Percentiles rank a stretch among this genome's conserved stretches.
phyloP scores from a whole-genome alignment of 2,797 vertebrate species.

The Sylvia borin region DNA sequence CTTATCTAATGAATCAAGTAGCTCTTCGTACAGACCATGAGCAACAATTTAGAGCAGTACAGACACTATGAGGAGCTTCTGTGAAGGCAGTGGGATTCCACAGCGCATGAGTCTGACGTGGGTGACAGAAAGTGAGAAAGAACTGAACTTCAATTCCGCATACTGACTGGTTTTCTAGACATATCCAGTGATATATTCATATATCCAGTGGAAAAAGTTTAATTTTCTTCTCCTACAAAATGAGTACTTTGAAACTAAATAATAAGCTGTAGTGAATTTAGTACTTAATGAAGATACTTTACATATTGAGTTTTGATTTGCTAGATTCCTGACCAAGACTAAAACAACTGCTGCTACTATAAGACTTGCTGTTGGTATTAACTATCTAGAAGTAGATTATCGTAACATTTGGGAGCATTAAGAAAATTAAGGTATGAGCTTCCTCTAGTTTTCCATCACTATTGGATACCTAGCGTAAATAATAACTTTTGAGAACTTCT shows the following conservation, averaged over 20 bases:
- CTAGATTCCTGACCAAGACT: not conserved
- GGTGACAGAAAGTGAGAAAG: not conserved
- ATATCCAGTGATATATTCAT: not conserved
- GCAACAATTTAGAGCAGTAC: not conserved
- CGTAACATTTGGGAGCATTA: not conserved
- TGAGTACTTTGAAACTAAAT: not conserved
- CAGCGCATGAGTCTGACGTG: rapidly evolving
- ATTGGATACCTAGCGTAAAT: not conserved
- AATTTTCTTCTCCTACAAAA: not conserved
- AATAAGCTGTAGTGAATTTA: not conserved
- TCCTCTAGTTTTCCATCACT: not conserved
- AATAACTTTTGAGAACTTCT: not conserved
- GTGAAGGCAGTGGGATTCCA: not conserved
- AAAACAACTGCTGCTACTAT: not conserved
- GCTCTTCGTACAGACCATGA: not conserved
- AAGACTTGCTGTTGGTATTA: not conserved
- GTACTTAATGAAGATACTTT: not conserved
- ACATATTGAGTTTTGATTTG: not conserved
- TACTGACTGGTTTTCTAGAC: not conserved
- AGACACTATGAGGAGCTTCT: not conserved
- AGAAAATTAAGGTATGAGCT: not conserved
- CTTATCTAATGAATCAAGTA: not conserved
- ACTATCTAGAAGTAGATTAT: not conserved
- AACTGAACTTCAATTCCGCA: not conserved
- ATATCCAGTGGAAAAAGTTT: not conserved